phyloP scores from a whole-genome alignment of 1,140 invertebrate genomes.

The Branchinecta lynchi region DNA sequence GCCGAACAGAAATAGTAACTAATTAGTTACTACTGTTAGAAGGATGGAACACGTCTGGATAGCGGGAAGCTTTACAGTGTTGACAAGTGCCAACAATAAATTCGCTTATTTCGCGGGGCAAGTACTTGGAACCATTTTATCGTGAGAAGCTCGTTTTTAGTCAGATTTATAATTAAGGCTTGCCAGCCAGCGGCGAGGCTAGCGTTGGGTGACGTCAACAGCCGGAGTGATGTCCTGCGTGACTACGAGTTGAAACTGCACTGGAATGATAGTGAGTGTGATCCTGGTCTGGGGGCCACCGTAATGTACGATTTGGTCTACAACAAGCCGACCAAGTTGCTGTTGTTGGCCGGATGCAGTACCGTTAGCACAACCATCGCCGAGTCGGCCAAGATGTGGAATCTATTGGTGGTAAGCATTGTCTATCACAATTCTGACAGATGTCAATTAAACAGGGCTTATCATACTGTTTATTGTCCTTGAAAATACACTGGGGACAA shows the following conservation, averaged over 20 bases:
- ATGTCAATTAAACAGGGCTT: too few relatives aligned
- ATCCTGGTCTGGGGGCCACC: conserved; percentile 88
- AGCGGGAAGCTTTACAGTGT: too few relatives aligned
- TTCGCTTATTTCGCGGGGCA: too few relatives aligned
- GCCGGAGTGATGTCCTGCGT: conserved; percentile 65
- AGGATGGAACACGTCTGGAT: too few relatives aligned
- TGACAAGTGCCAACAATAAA: too few relatives aligned
- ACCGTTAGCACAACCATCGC: conserved; percentile 99
- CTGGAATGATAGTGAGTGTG: conserved; percentile 97
- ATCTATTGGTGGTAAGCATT: conserved; percentile 84
- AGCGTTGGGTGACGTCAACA: conserved; percentile 91
- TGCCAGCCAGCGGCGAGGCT: conserved; percentile 88
- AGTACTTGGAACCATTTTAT: too few relatives aligned
- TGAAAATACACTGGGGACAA: too few relatives aligned
- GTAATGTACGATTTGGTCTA: conserved; percentile 98
- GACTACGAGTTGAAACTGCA: conserved; percentile 81
- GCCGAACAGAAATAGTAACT: too few relatives aligned
- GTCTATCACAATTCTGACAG: conserved; percentile 1
- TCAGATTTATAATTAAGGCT: conserved; percentile 36
- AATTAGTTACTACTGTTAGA: too few relatives aligned
- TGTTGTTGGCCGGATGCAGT: conserved; percentile 89
- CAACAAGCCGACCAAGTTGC: conserved; percentile 85
- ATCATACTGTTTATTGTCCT: too few relatives aligned
- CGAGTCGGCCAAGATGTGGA: conserved; percentile 99
- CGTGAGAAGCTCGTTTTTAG: too few relatives aligned